phyloP scores from a whole-genome alignment of 1,140 invertebrate genomes.

The Lasaia peninsularis region DNA sequence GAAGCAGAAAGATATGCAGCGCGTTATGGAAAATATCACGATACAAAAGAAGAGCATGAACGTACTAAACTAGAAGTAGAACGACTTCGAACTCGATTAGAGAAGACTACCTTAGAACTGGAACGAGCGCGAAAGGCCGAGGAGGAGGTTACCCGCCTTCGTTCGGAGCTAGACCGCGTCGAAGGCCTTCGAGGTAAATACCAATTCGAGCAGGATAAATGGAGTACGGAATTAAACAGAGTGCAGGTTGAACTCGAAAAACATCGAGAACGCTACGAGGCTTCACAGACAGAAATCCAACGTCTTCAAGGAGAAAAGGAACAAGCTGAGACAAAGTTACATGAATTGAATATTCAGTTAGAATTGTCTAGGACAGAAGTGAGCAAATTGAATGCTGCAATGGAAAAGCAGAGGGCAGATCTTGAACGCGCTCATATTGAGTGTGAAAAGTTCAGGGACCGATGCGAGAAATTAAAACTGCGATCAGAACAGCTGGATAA shows the following conservation, averaged over 20 bases:
- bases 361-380: constrained; percentile 88
- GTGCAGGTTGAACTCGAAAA: constrained; percentile 81
- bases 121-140: constrained; percentile 84
- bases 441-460: constrained; percentile 89
- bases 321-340: constrained; percentile 86
- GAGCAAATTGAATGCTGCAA: constrained; percentile 82
- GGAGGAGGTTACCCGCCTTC: constrained; percentile 81
- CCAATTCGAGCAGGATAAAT: constrained; percentile 91
- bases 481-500: constrained; percentile 83
- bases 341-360: constrained; percentile 87
- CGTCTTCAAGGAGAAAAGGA: constrained; percentile 81
- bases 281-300: constrained; percentile 86
- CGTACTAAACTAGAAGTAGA: constrained; percentile 89
- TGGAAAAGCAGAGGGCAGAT: constrained; percentile 88
- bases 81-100: constrained; percentile 87
- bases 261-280: constrained; percentile 85
- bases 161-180: constrained; percentile 85
- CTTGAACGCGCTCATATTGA: constrained; percentile 89
- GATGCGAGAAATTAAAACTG: constrained; percentile 88
- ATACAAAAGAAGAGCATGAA: constrained; percentile 89
- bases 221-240: constrained; percentile 75
- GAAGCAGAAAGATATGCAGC: constrained; percentile 86
- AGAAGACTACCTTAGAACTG: constrained; percentile 88
- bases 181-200: constrained; percentile 91
- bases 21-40: constrained; percentile 87